Base-by-base conservation (phyloP, 1,140 invertebrate genomes). In the Rhysida immarginata region DNA sequence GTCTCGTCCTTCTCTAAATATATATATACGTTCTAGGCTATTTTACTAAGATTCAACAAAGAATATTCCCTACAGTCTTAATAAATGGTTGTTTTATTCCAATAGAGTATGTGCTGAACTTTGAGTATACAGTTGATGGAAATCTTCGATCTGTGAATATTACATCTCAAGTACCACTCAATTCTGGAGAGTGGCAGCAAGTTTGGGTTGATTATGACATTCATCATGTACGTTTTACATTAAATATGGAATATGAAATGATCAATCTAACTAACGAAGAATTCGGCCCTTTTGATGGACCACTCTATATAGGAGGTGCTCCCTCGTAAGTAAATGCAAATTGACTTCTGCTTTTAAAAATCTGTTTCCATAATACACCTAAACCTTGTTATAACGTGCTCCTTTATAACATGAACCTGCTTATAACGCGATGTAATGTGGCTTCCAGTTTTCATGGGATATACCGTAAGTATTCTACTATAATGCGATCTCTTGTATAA, bases 141-240 rank as follows among this genome's bases (percentile, higher is more conserved):
- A 80, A 80, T 0, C 81, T 82, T 11, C 77, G 83, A 52, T 83
- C 83, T 65, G 70, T 89, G 29, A 83, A 83, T 46, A 83, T 95
- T 26, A 83, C 82, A 64, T 89, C 88, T 16, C 77, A 80, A 59
- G 73, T 83, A 57, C 81, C 83, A 66, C 73, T 96, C 2, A 93
- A 91, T 65, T 83, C 82, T 50, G 90, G 90, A 0, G 87, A 92
- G 65, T 96, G 91, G 91, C 90, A 96, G 66, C 89, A 92, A 71
- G 85, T 94, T 59, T 89, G 60, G 52, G 60, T 74, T 8, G 70
- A 74, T 51, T 64, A 68, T 65, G 92, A 94, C 69, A 81, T 85
- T 64, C 86, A 92, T 69, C 89, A 96, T 68, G 87, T 95, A n/a
- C 71, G 89, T 54, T 90, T 93, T 66, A 91, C 88, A 80, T 82